Evolutionary conservation across 2,113 vertebrate species (phyloP), one percentile per base, ranked within the genome.

Genomic region (Gadus chalcogrammus): DNA sequence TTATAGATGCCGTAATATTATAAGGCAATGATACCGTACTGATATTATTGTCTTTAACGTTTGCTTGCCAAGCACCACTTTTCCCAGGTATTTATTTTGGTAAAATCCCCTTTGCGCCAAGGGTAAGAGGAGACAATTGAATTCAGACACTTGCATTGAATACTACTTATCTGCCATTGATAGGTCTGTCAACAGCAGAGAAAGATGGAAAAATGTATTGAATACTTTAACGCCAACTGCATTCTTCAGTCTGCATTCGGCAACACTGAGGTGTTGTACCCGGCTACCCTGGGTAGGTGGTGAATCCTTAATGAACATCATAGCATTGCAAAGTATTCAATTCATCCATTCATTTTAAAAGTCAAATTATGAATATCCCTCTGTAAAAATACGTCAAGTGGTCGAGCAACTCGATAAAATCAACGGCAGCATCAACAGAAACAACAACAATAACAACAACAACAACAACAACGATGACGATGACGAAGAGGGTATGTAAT

Each of bases 161-260:
- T n/a, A 59, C 1, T n/a, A 6, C 56, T 59, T 59, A 59, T 59
- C 15, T 59, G 0, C 16, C 56, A 2, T 61, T 61, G 5, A 15
- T 53, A 85, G 84, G 59, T 83, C 48, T 85, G 84, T 52, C 78
- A 81, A 20, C 84, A 85, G 61, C 60, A 73, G 60, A 60, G 52
- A 9, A 70, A 27, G 65, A 62, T 15, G 2, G 53, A 65, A 2
- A 64, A 18, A 42, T 9, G 0, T 11, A 72, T 62, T 22, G 81
- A 85, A 24, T 48, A 79, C 61, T 66, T 83, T 11, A 85, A 83
- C 60, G 79, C 79, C 58, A 66, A 67, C 2, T 85, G 84, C 67
- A 15, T 9, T 61, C 3, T 58, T 12, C 12, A 76, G 2, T 56
- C 20, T 27, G 65, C 35, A 56, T 12, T 7, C 0, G 42, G 42